Base-by-base conservation (phyloP, 2,113 vertebrate genomes). In the Osmerus mordax region DNA sequence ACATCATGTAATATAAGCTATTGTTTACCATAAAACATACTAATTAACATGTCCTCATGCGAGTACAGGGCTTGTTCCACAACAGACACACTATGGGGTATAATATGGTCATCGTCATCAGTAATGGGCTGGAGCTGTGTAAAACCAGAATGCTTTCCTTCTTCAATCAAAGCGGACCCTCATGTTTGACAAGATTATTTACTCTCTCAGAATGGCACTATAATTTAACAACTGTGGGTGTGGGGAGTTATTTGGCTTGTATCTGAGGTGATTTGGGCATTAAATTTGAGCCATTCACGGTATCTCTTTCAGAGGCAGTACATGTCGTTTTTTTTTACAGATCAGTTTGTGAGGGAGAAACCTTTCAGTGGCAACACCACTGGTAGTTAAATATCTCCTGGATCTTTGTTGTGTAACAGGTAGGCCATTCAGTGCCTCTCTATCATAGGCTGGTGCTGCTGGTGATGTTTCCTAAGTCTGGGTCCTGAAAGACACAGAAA, bases 1-100 rank as follows among this genome's bases (percentile, higher is more conserved):
- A 89, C 86, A 91, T 68, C 73, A 86, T 89, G 83, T 76, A 89
- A 84, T 88, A 69, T n/a, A 73, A 11, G 63, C 51, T 14, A 0
- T n/a, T 47, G 25, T 21, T 36, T 41, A 8, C n/a, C 32, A 60
- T n/a, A 18, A n/a, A 18, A 56, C 54, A 3, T 56, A 56, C 54
- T 56, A 56, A 15, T 56, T 18, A 56, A 18, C 15, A 56, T 56
- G 6, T 56, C 54, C 54, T 56, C 54, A 56, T 56, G 54, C 54
- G n/a, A 56, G 5, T 18, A 18, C 54, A n/a, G 54, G n/a, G 15
- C 15, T n/a, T 18, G 14, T 56, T n/a, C 6, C 54, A 56, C 54
- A 56, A 56, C 54, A 56, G 15, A 56, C 54, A 56, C 14, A 56
- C 54, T 47, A 2, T 47, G 54, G n/a, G 54, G n/a, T 56, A 56